Base-by-base conservation (phyloP, 2,888 invertebrate species). In the Polymixis lichenea region DNA sequence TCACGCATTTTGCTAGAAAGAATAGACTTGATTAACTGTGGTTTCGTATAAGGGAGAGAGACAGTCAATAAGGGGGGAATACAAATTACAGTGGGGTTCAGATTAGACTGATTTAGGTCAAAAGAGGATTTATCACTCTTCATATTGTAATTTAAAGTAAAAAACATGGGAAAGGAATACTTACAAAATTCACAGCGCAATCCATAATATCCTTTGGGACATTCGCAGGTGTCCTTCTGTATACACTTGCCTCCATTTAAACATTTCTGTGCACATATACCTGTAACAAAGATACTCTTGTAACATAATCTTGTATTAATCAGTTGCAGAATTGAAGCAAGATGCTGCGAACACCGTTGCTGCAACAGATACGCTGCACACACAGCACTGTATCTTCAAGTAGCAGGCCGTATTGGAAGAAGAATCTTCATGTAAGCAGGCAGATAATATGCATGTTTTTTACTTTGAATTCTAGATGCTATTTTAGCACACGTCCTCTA, bases 211-310 rank as follows among this genome's bases (percentile, higher is more conserved):
- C 99, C 99, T 92, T 98, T 98, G 0, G 98, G 97, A 94, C 99
- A 99, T 89, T 98, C 98, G 91, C 99, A 99, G 46, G 98, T 98
- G 93, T 99, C 99, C 94, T 99, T 99, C 93, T 99, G 99, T 88
- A 99, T 97, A 92, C 99, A 99, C 94, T 99, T 99, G 8, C 99
- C 99, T 32, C 99, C 99, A 93, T 99, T 99, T 82, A 98, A 95
- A 94, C 99, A 99, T 93, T 98, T 99, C 89, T 99, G 98, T 25
- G 98, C 97, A 94, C 99, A 99, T 91, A 99, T 99, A 85, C 99
- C 99, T 99, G 95, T 7, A 95, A 95, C 82, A 91, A 90, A 87
- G 0, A 38, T 0, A 5, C 4, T 8, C 7, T 65, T 82, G 49
- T 65, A 49, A 28, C 4, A 61, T 22, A 25, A 25, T 1, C 0